Percentiles rank a stretch among this genome's conserved stretches.
Conservation (phyloP, 2,797 vertebrate genomes). For the Taenioides sp. region DNA sequence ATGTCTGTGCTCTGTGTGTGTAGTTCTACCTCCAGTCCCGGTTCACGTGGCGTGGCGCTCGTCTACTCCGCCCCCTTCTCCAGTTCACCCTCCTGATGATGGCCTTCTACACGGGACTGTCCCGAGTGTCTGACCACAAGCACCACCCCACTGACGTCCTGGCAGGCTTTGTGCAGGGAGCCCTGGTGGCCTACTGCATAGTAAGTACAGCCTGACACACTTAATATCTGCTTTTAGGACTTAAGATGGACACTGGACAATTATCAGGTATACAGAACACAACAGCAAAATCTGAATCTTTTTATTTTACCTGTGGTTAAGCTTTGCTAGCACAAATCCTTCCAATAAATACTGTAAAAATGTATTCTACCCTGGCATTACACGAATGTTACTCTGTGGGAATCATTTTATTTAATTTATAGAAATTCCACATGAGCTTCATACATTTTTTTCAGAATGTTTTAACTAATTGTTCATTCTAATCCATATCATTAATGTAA, state of each 20-base stretch:
- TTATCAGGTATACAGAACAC: neutral
- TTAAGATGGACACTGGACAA: neutral
- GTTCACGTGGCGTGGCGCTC: constrained; percentile 97
- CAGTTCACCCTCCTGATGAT: constrained; percentile 99
- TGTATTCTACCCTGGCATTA: neutral
- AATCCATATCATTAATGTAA: neutral
- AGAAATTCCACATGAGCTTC: neutral
- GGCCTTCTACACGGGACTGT: constrained; percentile 97
- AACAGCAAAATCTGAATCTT: too few relatives aligned
- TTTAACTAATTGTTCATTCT: neutral
- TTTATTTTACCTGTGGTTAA: neutral
- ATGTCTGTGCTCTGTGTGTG: constrained; percentile 8
- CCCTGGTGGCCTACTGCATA: constrained; percentile 97
- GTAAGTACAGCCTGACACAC: constrained; percentile 77
- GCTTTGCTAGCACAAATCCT: neutral
- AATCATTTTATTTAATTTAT: too few relatives aligned
- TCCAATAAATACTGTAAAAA: neutral
- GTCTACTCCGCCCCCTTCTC: constrained; percentile 92
- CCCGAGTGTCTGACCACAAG: constrained; percentile 96
- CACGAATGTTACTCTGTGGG: neutral
- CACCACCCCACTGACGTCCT: constrained; percentile 96
- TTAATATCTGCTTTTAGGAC: neutral
- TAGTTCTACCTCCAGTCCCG: constrained; percentile 99
- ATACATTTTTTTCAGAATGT: neutral
- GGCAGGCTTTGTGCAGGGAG: constrained; percentile 94